phyloP scores from a whole-genome alignment of 1,140 invertebrate species.

The Drosophila melanogaster region DNA sequence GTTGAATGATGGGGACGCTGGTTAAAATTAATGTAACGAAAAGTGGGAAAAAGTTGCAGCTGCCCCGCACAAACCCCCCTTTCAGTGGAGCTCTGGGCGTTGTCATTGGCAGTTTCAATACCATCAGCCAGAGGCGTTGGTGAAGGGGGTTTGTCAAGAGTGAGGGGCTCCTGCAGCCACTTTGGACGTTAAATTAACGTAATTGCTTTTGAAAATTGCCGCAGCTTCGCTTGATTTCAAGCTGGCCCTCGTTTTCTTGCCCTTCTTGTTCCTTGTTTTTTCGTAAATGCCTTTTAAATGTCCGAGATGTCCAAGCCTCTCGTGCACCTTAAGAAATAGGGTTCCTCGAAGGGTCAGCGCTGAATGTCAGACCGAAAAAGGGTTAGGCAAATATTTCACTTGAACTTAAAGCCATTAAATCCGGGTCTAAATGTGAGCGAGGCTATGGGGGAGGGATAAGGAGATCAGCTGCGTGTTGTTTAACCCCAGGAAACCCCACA shows the following conservation, averaged over 20 bases:
- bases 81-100: slow-evolving; percentile 9
- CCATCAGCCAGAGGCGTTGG: slow-evolving; percentile 3
- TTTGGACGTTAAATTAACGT: slow-evolving; percentile 75
- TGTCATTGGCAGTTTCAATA: slow-evolving; percentile 65
- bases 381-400: slow-evolving; percentile 77
- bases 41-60: slow-evolving; percentile 61
- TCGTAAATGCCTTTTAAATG: slow-evolving; percentile 56
- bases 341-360: slow-evolving; percentile 26
- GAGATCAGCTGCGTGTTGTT: slow-evolving; percentile 38
- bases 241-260: slow-evolving; percentile 33
- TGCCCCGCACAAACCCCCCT: neutral
- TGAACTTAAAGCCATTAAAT: slow-evolving; percentile 78
- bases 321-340: neutral
- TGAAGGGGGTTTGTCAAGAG: neutral
- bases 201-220: slow-evolving; percentile 75
- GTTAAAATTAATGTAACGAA: slow-evolving; percentile 53
- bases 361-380: slow-evolving; percentile 46
- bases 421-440: slow-evolving; percentile 28
- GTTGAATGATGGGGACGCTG: slow-evolving; percentile 59
- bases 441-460: slow-evolving; percentile 17
- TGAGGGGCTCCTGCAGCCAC: slow-evolving; percentile 42
- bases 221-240: slow-evolving; percentile 39
- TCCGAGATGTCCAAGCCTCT: slow-evolving; percentile 21
- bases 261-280: slow-evolving; percentile 15
- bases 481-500: slow-evolving; percentile 1